A percentile compares a stretch with the other conserved stretches of the same genome.
These are phyloP conservation scores for Phortica okadai DNA, from an alignment of 2,888 invertebrate species.

Conservation along the genomic window DNA sequence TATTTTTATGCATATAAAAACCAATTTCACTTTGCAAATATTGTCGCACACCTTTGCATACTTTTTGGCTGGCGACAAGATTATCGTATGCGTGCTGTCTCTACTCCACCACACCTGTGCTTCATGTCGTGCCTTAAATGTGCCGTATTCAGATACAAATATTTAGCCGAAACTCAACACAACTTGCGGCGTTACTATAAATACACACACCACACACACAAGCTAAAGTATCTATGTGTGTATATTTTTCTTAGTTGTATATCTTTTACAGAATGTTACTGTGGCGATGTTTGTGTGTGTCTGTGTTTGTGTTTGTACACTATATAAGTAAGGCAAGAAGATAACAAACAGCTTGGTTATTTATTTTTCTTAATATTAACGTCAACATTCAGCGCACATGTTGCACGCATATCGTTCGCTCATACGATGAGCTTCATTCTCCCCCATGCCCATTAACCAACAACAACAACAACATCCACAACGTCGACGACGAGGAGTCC, in stretches of 20 bases:
- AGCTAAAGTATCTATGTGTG: slow-evolving; percentile 1
- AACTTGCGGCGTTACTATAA: slow-evolving; percentile 67
- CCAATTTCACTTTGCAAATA: slow-evolving; percentile 31
- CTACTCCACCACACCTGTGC: not conserved
- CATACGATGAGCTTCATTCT: not conserved
- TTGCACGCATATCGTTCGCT: slow-evolving; percentile 58
- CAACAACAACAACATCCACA: not conserved
- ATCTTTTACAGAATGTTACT: not conserved
- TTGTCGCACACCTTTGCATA: slow-evolving; percentile 28
- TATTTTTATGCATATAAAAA: slow-evolving; percentile 17
- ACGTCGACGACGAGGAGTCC: not conserved
- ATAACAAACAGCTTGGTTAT: slow-evolving; percentile 69
- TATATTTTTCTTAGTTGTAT: slow-evolving; percentile 37
- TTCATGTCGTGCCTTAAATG: not conserved
- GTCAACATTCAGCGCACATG: slow-evolving; percentile 71
- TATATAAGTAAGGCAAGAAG: slow-evolving; percentile 59
- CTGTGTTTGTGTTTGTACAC: slow-evolving; percentile 42
- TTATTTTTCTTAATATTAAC: slow-evolving; percentile 70
- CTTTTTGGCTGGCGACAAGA: slow-evolving; percentile 5
- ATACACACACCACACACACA: slow-evolving; percentile 58
- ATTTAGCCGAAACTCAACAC: slow-evolving; percentile 59
- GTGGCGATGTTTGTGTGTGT: slow-evolving; percentile 18
- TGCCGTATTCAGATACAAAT: slow-evolving; percentile 5
- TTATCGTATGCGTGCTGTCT: not conserved
- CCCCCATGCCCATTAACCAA: not conserved